phyloP scores from a whole-genome alignment of 1,140 invertebrate genomes.

The Drosophila ogumai region DNA sequence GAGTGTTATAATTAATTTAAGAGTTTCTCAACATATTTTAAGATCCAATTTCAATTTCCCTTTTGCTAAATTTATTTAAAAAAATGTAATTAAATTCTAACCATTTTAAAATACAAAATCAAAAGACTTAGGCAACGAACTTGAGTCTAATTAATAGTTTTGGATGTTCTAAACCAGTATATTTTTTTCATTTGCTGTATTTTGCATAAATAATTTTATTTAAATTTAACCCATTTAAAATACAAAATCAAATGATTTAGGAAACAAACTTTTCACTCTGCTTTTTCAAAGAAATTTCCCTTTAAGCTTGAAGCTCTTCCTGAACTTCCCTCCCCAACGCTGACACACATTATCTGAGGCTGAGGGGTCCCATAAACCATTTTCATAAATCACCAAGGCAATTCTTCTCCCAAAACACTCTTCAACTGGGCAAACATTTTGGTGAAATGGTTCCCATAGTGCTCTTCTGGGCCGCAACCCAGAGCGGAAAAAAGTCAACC shows the following conservation, averaged over 20 bases:
- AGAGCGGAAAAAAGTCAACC: conserved; percentile 39
- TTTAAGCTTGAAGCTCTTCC: conserved; percentile 2
- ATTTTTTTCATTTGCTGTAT: not conserved
- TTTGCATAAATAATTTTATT: not conserved
- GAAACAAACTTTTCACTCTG: conserved; percentile 21
- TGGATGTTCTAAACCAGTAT: not conserved
- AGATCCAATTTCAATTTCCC: not conserved
- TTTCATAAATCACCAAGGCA: conserved; percentile 70
- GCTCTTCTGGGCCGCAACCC: conserved; percentile 49
- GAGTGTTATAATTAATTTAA: not conserved
- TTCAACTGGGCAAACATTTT: conserved; percentile 34
- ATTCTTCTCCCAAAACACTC: conserved; percentile 52
- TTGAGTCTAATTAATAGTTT: not conserved
- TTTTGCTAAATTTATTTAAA: not conserved
- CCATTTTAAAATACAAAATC: conserved; percentile 18
- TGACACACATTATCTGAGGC: conserved; percentile 13
- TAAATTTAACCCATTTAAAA: not conserved
- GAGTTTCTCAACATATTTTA: not conserved
- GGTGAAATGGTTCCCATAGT: conserved; percentile 81
- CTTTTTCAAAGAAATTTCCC: not conserved
- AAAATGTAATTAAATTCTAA: not conserved
- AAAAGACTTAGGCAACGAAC: conserved; percentile 71
- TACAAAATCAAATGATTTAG: conserved; percentile 31
- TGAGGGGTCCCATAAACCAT: conserved; percentile 21
- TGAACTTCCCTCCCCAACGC: not conserved